Base-by-base conservation (phyloP, 2,797 vertebrate species). In the Poecilia picta region DNA sequence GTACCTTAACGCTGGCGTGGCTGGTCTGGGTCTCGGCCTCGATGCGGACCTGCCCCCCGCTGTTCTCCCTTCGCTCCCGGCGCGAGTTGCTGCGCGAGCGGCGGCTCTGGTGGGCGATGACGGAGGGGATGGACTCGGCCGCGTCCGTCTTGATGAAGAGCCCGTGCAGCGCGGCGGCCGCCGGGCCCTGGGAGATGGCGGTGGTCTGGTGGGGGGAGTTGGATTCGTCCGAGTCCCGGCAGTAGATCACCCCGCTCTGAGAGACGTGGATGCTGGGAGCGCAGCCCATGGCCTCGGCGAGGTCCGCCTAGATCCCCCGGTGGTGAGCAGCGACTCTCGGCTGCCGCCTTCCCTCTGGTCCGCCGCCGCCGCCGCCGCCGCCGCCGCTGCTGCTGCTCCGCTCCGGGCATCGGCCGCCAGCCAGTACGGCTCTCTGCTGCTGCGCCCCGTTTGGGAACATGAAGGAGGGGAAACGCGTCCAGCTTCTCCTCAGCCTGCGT, bases 251-350 rank as follows among this genome's bases (percentile, higher is more conserved):
- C 82, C 98, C 97, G 96, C 97, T 99, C 95, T 99, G 98, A 89
- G 98, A 99, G 94, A 99, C 97, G 95, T 99, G 98, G 94, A 99
- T 98, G 89, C 98, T 99, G 93, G 98, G 98, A 93, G 97, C 97
- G 95, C 98, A 99, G 97, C 97, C 97, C 98, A 98, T 98, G 12
- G 53, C 25, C 53, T 95, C 91, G 74, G 84, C 83, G 82, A 39
- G 20, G 81, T 74, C n/a, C 82, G 83, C 82, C 89, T 74, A 62
- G 88, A 86, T 72, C 75, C 90, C 20, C 85, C n/a, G 86, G n/a
- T 55, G 73, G 89, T 36, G 59, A 85, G 87, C 85, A 79, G 75
- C 73, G 79, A 76, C 76, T 3, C 87, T 81, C 36, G 84, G 89
- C 87, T 89, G 84, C 89, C 92, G 83, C 78, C 92, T 76, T 74